These are phyloP conservation scores for Thrips palmi DNA, from an alignment of 1,140 invertebrate species.

Conservation along the genomic window DNA sequence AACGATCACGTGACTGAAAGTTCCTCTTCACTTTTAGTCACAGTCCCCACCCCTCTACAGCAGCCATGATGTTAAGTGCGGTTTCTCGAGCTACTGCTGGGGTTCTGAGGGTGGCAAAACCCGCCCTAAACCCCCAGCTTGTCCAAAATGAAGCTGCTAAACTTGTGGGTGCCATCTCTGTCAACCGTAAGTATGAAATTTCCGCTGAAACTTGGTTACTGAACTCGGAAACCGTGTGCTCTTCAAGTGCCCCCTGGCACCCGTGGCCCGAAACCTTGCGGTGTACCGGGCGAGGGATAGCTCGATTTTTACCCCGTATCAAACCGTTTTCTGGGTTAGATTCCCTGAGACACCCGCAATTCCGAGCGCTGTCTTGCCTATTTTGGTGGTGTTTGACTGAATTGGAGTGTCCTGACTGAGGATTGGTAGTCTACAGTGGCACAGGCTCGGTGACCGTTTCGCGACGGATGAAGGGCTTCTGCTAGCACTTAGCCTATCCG, in stretches of 20 bases:
- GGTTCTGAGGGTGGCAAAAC: conserved; percentile 36
- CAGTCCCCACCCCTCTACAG: conserved; percentile 21
- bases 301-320: neutral
- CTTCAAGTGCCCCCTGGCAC: neutral
- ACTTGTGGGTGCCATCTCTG: conserved; percentile 28
- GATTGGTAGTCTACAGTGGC: no score
- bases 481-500: no score
- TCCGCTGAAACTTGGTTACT: neutral
- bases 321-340: neutral
- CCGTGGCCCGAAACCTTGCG: neutral
- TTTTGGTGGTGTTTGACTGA: no score
- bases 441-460: no score
- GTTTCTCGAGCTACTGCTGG: conserved; percentile 36
- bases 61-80: conserved; percentile 40
- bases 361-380: no score
- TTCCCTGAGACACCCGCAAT: neutral
- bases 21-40: no score
- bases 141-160: conserved; percentile 33
- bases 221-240: neutral
- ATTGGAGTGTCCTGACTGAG: no score
- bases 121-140: conserved; percentile 25
- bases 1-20: no score
- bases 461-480: no score
- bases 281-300: neutral
- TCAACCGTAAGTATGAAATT: conserved; percentile 33